phyloP scores from a whole-genome alignment of 2,113 vertebrate genomes.

The Cromileptes altivelis region DNA sequence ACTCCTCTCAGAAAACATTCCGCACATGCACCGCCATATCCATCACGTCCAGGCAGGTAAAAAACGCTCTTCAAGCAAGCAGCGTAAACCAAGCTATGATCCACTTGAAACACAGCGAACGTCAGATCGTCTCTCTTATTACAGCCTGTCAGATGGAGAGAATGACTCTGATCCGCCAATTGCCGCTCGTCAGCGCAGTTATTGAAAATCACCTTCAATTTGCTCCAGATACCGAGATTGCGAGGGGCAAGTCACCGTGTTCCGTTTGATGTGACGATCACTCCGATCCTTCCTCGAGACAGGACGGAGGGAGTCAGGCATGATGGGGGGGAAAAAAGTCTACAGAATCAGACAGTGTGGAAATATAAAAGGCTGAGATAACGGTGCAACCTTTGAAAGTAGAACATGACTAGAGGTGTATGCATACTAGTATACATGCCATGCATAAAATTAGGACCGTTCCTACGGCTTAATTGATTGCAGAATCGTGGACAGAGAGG shows the following conservation, averaged over 20 bases:
- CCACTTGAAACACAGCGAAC: slow-evolving; percentile 58
- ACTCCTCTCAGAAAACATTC: slow-evolving; percentile 21
- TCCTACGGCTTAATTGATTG: slow-evolving; percentile 40
- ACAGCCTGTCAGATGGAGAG: slow-evolving; percentile 55
- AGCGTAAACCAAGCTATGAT: slow-evolving; percentile 42
- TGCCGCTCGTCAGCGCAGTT: slow-evolving; percentile 65
- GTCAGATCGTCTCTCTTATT: slow-evolving; percentile 58
- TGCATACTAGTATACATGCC: neutral
- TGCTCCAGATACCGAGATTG: slow-evolving; percentile 70
- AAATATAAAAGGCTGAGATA: slow-evolving; percentile 39
- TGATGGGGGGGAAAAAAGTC: neutral
- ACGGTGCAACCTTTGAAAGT: slow-evolving; percentile 30
- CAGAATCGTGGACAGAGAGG: neutral
- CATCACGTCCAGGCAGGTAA: slow-evolving; percentile 13
- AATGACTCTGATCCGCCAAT: slow-evolving; percentile 63
- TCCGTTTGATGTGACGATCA: slow-evolving; percentile 65
- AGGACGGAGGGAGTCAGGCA: slow-evolving; percentile 9
- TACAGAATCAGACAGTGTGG: slow-evolving; percentile 15
- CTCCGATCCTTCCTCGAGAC: slow-evolving; percentile 34
- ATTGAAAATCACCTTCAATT: slow-evolving; percentile 83
- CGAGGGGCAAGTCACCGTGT: slow-evolving; percentile 39
- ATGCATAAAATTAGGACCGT: neutral
- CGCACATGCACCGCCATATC: slow-evolving; percentile 7
- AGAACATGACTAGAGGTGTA: neutral
- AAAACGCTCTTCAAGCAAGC: slow-evolving; percentile 45